phyloP scores from a whole-genome alignment of 2,888 invertebrate species.

The Danaus chrysippus region DNA sequence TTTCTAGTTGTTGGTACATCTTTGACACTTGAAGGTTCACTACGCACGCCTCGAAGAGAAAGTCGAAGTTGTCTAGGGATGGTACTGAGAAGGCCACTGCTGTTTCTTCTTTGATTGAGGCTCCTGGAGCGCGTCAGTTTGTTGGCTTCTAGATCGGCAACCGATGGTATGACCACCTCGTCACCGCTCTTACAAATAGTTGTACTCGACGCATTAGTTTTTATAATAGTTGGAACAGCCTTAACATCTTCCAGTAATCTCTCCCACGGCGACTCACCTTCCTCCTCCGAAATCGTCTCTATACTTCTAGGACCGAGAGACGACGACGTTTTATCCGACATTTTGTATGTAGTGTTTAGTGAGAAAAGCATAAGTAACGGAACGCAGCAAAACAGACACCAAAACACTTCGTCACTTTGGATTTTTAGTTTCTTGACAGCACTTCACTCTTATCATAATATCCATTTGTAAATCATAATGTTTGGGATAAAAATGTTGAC shows the following conservation, averaged over 20 bases:
- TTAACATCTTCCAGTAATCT: slow-evolving; percentile 70
- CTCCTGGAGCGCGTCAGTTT: slow-evolving; percentile 72
- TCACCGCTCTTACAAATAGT: slow-evolving; percentile 56
- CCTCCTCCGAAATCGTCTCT: slow-evolving; percentile 75
- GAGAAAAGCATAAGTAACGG: slow-evolving; percentile 46
- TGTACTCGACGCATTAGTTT: slow-evolving; percentile 67
- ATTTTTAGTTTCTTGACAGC: slow-evolving; percentile 79
- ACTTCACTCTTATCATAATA: slow-evolving; percentile 80
- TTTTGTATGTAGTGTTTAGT: slow-evolving; percentile 41
- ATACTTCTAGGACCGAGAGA: slow-evolving; percentile 74
- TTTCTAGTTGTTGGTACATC: slow-evolving; percentile 71
- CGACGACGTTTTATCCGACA: slow-evolving; percentile 74
- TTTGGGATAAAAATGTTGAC: slow-evolving; percentile 79
- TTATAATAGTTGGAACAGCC: slow-evolving; percentile 70
- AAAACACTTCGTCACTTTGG: slow-evolving; percentile 77
- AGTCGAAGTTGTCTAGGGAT: slow-evolving; percentile 74
- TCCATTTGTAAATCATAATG: slow-evolving; percentile 80
- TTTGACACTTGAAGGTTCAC: slow-evolving; percentile 74
- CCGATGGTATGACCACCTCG: slow-evolving; percentile 55
- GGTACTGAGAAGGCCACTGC: slow-evolving; percentile 75
- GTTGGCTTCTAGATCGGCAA: slow-evolving; percentile 59
- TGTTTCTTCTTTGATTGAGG: slow-evolving; percentile 70
- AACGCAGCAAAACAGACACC: slow-evolving; percentile 75
- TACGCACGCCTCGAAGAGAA: slow-evolving; percentile 72
- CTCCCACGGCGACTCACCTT: slow-evolving; percentile 71